Conservation (phyloP, 2,888 invertebrate genomes). For the Eledone cirrhosa region DNA sequence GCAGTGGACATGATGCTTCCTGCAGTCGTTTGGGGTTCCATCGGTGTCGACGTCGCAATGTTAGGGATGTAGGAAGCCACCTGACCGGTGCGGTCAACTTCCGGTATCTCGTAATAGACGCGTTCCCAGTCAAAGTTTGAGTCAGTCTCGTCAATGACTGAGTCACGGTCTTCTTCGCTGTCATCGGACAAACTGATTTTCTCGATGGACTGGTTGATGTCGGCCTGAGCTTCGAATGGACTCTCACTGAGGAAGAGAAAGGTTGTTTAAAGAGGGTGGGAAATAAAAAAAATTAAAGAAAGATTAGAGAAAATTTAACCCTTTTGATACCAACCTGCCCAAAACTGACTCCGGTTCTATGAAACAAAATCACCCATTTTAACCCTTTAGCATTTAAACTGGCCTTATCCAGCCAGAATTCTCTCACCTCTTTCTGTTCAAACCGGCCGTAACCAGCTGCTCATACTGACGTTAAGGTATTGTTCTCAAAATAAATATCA, state of each 20-base stretch:
- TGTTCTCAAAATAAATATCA: too few species aligned
- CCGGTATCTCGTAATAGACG: conserved; percentile 67
- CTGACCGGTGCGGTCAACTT: conserved; percentile 39
- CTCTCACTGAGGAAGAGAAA: conserved; percentile 39
- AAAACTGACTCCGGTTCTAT: too few species aligned
- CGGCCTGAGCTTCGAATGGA: conserved; percentile 70
- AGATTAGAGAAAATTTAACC: too few species aligned
- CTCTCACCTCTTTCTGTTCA: too few species aligned
- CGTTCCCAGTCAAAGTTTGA: conserved; percentile 84
- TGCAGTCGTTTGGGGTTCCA: conserved; percentile 68
- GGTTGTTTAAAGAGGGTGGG: neutral
- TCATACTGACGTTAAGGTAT: too few species aligned
- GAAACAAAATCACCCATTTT: too few species aligned
- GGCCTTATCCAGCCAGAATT: too few species aligned
- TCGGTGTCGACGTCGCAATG: conserved; percentile 36
- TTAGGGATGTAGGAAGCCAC: conserved; percentile 39
- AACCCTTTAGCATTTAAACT: too few species aligned
- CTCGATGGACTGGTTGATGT: conserved; percentile 73
- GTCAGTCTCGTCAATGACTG: conserved; percentile 71
- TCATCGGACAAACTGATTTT: conserved; percentile 70
- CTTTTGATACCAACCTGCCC: too few species aligned
- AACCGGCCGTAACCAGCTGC: too few species aligned
- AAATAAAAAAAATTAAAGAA: too few species aligned
- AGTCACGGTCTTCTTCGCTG: conserved; percentile 72
- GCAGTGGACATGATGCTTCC: conserved; percentile 83